Base-by-base conservation (phyloP, 2,113 vertebrate genomes). In the Ondatra zibethicus region DNA sequence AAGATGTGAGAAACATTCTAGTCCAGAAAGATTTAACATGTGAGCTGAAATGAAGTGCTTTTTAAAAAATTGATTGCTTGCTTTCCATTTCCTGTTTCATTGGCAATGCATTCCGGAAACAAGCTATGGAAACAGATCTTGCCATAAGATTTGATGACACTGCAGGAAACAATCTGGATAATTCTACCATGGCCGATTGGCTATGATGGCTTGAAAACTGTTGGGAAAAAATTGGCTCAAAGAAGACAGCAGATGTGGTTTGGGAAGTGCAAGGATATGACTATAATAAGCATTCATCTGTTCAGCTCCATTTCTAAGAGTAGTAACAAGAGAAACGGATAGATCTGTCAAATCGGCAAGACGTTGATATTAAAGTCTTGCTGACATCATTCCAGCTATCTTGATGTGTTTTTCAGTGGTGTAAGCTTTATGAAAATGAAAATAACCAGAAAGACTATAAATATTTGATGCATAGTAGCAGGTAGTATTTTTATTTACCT, bases 11-110 rank as follows among this genome's bases (percentile, higher is more conserved):
- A 45, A 93, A 93, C 66, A 36, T 88, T 78, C 39, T 88, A 10
- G 27, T 90, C 21, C 31, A 84, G 47, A 88, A 96, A 92, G 16
- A 65, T 95, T 95, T 89, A 94, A 90, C 52, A 93, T 52, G 45
- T 94, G 96, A 94, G 50, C 81, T 70, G 80, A 92, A 93, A 97
- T 75, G 45, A 81, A 90, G 50, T 80, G 66, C 9, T 63, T 89
- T 66, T 33, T 58, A 25, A 89, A 29, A 11, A 89, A 31, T 75
- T 88, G 47, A 10, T 89, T 73, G 65, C 7, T 21, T 78, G 31
- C 33, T 80, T 78, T 50, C 84, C 31, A 65, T 95, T 95, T 85
- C 65, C 61, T 91, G 90, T 97, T 97, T 98, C 95, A 91, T 97
- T 97, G 97, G 92, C 85, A 93, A 65, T 31, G 42, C 27, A 45